These are phyloP conservation scores for Littorina saxatilis DNA, from an alignment of 1,140 invertebrate genomes.

Conservation along the genomic window DNA sequence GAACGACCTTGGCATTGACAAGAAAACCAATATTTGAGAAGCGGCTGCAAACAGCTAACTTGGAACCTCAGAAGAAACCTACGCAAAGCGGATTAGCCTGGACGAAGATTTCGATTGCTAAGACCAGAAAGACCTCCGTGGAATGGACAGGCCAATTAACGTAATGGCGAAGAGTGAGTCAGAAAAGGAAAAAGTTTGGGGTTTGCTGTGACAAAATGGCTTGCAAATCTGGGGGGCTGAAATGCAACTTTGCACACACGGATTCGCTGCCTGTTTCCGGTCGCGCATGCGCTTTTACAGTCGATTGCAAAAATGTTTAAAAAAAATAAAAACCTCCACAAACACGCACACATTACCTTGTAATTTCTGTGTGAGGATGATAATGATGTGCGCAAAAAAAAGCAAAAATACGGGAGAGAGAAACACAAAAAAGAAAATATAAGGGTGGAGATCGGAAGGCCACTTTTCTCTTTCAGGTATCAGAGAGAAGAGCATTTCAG, in stretches of 20 bases:
- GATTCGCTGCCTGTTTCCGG: slow-evolving; percentile 28
- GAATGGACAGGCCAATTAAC: slow-evolving; percentile 29
- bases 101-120: slow-evolving; percentile 20
- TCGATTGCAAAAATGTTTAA: slow-evolving; percentile 6
- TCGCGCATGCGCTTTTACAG: background rate
- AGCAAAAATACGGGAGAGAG: background rate
- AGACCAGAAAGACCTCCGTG: slow-evolving; percentile 20
- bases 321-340: too few relatives aligned
- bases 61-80: background rate
- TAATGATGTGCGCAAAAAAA: too few relatives aligned
- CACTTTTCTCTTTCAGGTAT: too few relatives aligned
- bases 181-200: slow-evolving; percentile 35
- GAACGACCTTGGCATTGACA: slow-evolving; percentile 12
- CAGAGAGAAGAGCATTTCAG: too few relatives aligned
- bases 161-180: slow-evolving; percentile 37
- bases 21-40: slow-evolving; percentile 12
- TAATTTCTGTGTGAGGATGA: background rate
- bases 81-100: slow-evolving; percentile 16
- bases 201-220: slow-evolving; percentile 24
- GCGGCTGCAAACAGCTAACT: background rate
- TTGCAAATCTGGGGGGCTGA: background rate
- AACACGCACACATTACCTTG: too few relatives aligned
- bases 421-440: background rate
- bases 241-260: slow-evolving; percentile 8
- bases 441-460: background rate